Conservation (phyloP, 2,113 vertebrate species). For the Leiothrix lutea region DNA sequence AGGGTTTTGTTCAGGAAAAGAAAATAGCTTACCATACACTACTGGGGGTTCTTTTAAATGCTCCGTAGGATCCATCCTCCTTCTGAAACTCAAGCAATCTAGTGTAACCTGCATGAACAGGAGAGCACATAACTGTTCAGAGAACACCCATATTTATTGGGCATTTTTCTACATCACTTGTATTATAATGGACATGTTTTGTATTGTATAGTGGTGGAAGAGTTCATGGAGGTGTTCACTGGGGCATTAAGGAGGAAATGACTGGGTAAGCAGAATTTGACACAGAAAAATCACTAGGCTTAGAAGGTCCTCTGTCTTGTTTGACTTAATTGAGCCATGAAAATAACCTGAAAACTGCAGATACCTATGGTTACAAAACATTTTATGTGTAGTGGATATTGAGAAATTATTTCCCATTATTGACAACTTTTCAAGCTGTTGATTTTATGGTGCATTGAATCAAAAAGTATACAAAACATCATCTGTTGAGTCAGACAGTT, state of each 20-base stretch:
- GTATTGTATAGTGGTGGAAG: neutral
- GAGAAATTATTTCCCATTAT: neutral
- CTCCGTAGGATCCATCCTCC: conserved; percentile 65
- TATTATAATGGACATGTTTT: neutral
- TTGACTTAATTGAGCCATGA: neutral
- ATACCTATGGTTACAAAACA: neutral
- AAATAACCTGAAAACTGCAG: neutral
- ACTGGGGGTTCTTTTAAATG: neutral
- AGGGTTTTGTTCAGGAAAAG: too few relatives aligned
- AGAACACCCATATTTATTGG: neutral
- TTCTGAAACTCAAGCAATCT: conserved; percentile 65
- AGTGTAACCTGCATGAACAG: conserved; percentile 63
- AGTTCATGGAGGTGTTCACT: neutral
- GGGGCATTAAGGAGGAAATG: neutral
- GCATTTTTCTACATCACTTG: neutral
- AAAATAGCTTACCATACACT: conserved; percentile 72
- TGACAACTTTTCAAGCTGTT: neutral
- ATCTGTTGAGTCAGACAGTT: neutral
- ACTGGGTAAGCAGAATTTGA: neutral
- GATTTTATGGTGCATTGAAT: neutral
- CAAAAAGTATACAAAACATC: neutral
- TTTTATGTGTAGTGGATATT: neutral
- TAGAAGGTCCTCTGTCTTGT: neutral
- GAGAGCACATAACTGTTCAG: neutral
- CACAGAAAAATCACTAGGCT: neutral